Evolutionary conservation across 2,888 invertebrate species (phyloP).

Genomic region (Allolobophora icterica): DNA sequence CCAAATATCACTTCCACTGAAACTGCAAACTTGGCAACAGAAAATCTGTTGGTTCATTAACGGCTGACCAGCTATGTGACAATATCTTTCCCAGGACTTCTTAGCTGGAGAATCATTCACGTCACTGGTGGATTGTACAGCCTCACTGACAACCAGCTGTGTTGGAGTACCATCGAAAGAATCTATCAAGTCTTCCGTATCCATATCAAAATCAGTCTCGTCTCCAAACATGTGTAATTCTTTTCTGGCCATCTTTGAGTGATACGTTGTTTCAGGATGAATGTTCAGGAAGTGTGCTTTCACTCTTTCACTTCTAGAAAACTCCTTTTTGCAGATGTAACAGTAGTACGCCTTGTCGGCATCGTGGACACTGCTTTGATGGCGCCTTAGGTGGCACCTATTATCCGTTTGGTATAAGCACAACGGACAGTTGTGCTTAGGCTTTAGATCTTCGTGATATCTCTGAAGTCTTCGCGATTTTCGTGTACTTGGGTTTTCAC

Average conservation of each 20-base stretch:
- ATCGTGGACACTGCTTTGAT: constrained; percentile 42
- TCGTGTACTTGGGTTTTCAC: not conserved
- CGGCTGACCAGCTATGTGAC: not conserved
- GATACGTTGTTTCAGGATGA: constrained; percentile 38
- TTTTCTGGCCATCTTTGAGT: constrained; percentile 32
- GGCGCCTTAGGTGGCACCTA: constrained; percentile 43
- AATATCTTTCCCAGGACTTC: constrained; percentile 18
- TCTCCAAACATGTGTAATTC: not conserved
- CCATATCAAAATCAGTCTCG: not conserved
- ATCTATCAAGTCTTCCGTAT: not conserved
- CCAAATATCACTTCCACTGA: constrained; percentile 47
- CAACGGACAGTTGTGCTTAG: constrained; percentile 41
- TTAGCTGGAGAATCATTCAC: not conserved
- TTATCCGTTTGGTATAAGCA: constrained; percentile 45
- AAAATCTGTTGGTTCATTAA: constrained; percentile 20
- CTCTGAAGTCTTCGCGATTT: not conserved
- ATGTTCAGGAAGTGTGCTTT: constrained; percentile 41
- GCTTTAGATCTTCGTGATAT: not conserved
- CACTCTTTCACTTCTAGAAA: constrained; percentile 43
- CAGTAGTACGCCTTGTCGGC: constrained; percentile 38
- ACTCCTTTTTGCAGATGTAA: constrained; percentile 45
- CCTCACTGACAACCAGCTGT: not conserved
- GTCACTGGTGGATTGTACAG: not conserved
- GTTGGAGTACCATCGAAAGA: not conserved
- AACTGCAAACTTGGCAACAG: constrained; percentile 44